Base-by-base conservation (phyloP, 2,888 invertebrate genomes). In the Lacanobia oleracea region DNA sequence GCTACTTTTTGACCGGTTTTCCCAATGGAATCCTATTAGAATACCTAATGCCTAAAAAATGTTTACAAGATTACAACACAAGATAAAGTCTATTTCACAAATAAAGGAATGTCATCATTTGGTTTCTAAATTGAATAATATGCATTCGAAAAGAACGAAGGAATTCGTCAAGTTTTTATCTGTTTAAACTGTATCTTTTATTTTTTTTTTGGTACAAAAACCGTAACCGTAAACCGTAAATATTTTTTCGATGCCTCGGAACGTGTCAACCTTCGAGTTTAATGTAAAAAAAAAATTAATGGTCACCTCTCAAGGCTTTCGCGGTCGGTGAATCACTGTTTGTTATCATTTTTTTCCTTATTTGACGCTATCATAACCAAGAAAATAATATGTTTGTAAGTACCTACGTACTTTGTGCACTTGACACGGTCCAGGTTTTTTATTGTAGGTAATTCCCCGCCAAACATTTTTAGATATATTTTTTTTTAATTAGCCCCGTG, bases 221-320 rank as follows among this genome's bases (percentile, higher is more conserved):
- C 54, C 53, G 74, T 76, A 65, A 77, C 74, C 67, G 77, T 71
- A 50, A 12, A 69, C 27, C 1, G 27, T 2, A 53, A 76, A 1
- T 27, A 10, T 79, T 77, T 75, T 77, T 71, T 72, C 9, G 37
- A 56, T 14, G 16, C 51, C 27, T 33, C 48, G 12, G 69, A 74
- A 65, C 69, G 77, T 74, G 73, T 69, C 73, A 82, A 79, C 85
- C 84, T 84, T 82, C 73, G 40, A 74, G 66, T 61, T 72, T 27
- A 67, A 73, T 75, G 48, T 54, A 37, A 64, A 83, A 83, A n/a
- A 85, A 86, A 84, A 84, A 75, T 9, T 65, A 75, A 86, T 78
- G 50, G 74, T 50, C 60, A 54, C 16, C 63, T 70, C 23, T 60
- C 82, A 84, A 86, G 84, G 84, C 27, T 73, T 73, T 12, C 68